Evolutionary conservation across 2,888 invertebrate species (phyloP), one percentile per base, ranked within the genome.

Genomic region (Ornithoptera priamus): DNA sequence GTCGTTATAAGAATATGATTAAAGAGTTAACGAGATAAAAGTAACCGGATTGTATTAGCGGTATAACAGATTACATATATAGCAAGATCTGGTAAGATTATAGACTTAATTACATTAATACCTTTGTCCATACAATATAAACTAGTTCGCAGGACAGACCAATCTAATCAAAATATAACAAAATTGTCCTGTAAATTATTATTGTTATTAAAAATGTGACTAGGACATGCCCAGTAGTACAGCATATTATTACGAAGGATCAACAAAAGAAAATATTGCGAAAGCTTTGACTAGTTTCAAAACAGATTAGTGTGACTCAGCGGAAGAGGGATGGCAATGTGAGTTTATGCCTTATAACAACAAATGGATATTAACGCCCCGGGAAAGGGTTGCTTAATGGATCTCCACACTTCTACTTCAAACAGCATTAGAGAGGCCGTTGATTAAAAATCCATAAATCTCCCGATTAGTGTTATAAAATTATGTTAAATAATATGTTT

Each of bases 1-100:
- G 0, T 53, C 18, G 30, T 58, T 3, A 24, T 10, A 58, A 5
- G 58, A 58, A 57, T 58, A 57, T 17, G 12, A 62, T 62, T 62
- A 68, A 57, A 58, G 42, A 1, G 67, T 58, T 68, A 68, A 57
- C 30, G 30, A 68, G 58, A 68, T 68, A 58, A 62, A 67, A 46
- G 42, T 68, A 68, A 68, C 24, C 42, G 62, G 67, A 67, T 67
- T 68, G 53, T 46, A 42, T 62, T 67, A 67, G 62, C 46, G 24
- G 62, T 68, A 57, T 42, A 62, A 53, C 18, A 58, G 67, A 68
- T 68, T 62, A 62, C 56, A 62, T 39, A 42, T 39, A 22, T 58
- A 42, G 57, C 67, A 68, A 68, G 67, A 58, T 68, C 62, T 62
- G 57, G 17, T 30, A 15, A 24, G 39, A 24, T 68, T 58, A 62